These are phyloP conservation scores for Ptychobarbus kaznakovi DNA, from an alignment of 2,797 vertebrate species.

Conservation along the genomic window DNA sequence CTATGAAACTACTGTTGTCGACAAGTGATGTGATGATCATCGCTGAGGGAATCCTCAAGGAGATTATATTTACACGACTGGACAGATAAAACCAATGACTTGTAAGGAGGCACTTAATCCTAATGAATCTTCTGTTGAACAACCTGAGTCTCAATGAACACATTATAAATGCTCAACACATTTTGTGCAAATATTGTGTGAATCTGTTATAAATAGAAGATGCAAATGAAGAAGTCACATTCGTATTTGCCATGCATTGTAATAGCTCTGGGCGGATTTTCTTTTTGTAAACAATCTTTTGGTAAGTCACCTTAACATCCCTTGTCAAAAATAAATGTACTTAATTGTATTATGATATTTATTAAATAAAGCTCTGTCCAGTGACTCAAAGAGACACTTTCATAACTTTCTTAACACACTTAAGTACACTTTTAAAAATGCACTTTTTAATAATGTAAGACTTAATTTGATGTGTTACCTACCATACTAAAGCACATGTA, in stretches of 20 bases:
- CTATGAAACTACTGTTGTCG: conserved; percentile 46
- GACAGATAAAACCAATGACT: conserved; percentile 35
- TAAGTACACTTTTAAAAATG: background rate
- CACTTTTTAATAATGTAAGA: background rate
- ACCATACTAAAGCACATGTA: background rate
- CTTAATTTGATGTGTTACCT: background rate
- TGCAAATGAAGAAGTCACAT: background rate
- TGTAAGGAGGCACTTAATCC: conserved; percentile 1
- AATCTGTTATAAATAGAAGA: background rate
- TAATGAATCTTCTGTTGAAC: background rate
- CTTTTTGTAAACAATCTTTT: background rate
- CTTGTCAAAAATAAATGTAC: background rate
- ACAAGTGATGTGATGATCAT: conserved; percentile 60
- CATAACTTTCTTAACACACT: background rate
- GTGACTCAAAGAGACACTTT: background rate
- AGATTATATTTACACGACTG: conserved; percentile 50
- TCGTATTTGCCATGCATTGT: background rate
- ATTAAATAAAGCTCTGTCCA: background rate
- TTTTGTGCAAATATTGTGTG: background rate
- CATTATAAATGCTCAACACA: background rate
- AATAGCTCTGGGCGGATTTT: background rate
- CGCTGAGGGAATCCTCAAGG: conserved; percentile 48
- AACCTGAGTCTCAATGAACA: background rate
- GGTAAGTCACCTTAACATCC: background rate
- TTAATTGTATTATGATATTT: background rate